A percentile compares a stretch with the other conserved stretches of the same genome.
These are phyloP conservation scores for Rhynchophorus ferrugineus DNA, from an alignment of 1,140 invertebrate species.

Conservation along the genomic window DNA sequence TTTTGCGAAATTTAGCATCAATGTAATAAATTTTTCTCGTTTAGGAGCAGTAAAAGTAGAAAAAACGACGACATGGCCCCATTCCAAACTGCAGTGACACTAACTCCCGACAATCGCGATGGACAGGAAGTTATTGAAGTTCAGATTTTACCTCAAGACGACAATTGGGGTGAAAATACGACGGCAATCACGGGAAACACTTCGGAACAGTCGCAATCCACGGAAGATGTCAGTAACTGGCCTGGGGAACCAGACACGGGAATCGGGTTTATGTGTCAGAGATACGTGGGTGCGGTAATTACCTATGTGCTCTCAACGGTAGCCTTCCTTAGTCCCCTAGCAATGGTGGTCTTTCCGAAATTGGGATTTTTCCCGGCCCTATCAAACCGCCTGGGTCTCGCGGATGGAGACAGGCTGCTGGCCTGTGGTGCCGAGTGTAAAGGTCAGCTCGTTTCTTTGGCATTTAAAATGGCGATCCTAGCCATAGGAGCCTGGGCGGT, in stretches of 20 bases:
- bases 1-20: background rate
- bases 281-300: slow-evolving; percentile 70
- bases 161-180: slow-evolving; percentile 97
- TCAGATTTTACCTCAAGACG: slow-evolving; percentile 86
- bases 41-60: slow-evolving; percentile 37
- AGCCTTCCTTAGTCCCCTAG: slow-evolving; percentile 85
- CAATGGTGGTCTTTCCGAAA: slow-evolving; percentile 91
- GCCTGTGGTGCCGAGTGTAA: slow-evolving; percentile 73
- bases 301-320: slow-evolving; percentile 68
- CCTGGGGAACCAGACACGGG: slow-evolving; percentile 64
- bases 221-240: slow-evolving; percentile 82
- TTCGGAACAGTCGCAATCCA: slow-evolving; percentile 87
- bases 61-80: slow-evolving; percentile 53
- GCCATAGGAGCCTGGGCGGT: slow-evolving; percentile 88
- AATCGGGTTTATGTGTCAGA: slow-evolving; percentile 65
- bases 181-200: slow-evolving; percentile 96
- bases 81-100: slow-evolving; percentile 56
- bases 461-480: slow-evolving; percentile 87
- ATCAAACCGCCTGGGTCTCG: slow-evolving; percentile 46
- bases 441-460: slow-evolving; percentile 82
- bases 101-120: slow-evolving; percentile 53
- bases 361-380: slow-evolving; percentile 66
- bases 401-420: slow-evolving; percentile 50
- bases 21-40: slow-evolving; percentile 6
- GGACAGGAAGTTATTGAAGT: slow-evolving; percentile 73